A percentile compares a stretch with the other conserved stretches of the same genome.
These are phyloP conservation scores for Pycnomerus fuliginosus DNA, from an alignment of 2,888 invertebrate genomes.

Conservation along the genomic window DNA sequence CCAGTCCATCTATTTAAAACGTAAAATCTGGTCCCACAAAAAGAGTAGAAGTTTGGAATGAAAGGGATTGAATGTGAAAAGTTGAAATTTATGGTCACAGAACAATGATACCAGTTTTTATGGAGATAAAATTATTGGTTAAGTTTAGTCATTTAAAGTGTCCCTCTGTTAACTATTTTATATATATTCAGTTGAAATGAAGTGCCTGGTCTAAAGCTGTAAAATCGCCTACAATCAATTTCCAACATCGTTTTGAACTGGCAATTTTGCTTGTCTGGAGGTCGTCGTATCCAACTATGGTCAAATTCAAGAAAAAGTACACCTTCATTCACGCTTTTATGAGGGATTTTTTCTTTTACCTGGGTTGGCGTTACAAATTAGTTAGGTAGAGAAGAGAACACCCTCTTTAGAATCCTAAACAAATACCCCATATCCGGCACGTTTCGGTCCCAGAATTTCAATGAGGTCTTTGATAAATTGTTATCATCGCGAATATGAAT, in stretches of 20 bases:
- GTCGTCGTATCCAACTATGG: conserved; percentile 1
- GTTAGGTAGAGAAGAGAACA: conserved; percentile 41
- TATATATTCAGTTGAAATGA: too few relatives aligned
- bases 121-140: conserved; percentile 54
- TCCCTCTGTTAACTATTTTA: conserved; percentile 48
- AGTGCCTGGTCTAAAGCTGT: too few relatives aligned
- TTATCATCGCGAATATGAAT: conserved; percentile 27
- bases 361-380: conserved; percentile 50
- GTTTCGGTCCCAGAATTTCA: conserved; percentile 37
- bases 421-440: conserved; percentile 49
- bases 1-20: conserved; percentile 50
- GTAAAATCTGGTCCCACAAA: conserved; percentile 45
- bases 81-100: conserved; percentile 54
- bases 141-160: conserved; percentile 51
- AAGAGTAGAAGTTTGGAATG: conserved; percentile 45
- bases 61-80: conserved; percentile 55
- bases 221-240: too few relatives aligned
- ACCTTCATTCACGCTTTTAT: conserved; percentile 45
- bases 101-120: conserved; percentile 55
- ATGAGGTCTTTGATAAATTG: conserved; percentile 40
- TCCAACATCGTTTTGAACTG: too few relatives aligned
- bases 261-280: conserved; percentile 23
- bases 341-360: conserved; percentile 40
- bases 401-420: conserved; percentile 45
- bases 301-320: conserved; percentile 8